Conservation (phyloP, 2,888 invertebrate species). For the Campoplex nolae region DNA sequence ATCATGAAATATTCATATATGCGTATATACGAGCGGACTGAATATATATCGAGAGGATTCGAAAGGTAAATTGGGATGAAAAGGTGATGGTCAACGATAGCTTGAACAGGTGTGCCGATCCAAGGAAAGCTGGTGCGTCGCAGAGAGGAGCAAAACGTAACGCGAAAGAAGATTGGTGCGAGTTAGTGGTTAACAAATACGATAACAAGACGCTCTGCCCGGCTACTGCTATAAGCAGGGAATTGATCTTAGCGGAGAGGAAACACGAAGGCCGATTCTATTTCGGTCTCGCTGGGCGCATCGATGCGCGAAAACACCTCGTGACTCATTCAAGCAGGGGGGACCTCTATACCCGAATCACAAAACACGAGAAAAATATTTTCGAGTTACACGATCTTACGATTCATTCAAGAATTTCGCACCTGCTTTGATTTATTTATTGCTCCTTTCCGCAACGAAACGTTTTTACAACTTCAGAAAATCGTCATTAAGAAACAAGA, state of each 20-base stretch:
- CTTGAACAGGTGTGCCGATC: constrained; percentile 23
- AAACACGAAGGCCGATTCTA: constrained; percentile 63
- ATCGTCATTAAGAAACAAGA: too few relatives aligned
- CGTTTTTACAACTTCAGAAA: neutral
- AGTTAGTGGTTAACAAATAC: constrained; percentile 17
- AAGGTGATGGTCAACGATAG: constrained; percentile 29
- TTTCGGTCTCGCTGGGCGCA: constrained; percentile 46
- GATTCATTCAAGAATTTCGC: constrained; percentile 28
- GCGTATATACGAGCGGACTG: neutral
- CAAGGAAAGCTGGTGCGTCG: neutral
- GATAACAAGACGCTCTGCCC: constrained; percentile 10
- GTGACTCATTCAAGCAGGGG: constrained; percentile 30
- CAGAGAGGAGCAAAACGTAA: neutral
- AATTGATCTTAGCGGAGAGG: constrained; percentile 58
- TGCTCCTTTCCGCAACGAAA: too few relatives aligned
- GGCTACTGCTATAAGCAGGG: neutral
- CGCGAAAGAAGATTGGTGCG: too few relatives aligned
- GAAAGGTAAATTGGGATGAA: constrained; percentile 14
- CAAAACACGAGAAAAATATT: constrained; percentile 19
- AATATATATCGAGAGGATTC: neutral
- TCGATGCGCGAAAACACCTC: constrained; percentile 47
- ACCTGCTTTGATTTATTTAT: neutral
- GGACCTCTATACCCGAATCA: constrained; percentile 7
- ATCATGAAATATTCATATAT: neutral
- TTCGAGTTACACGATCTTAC: constrained; percentile 19